Percentiles rank a stretch among this genome's conserved stretches.
Evolutionary conservation across 2,888 invertebrate species (phyloP).

Genomic region (Nomada lathburiana): DNA sequence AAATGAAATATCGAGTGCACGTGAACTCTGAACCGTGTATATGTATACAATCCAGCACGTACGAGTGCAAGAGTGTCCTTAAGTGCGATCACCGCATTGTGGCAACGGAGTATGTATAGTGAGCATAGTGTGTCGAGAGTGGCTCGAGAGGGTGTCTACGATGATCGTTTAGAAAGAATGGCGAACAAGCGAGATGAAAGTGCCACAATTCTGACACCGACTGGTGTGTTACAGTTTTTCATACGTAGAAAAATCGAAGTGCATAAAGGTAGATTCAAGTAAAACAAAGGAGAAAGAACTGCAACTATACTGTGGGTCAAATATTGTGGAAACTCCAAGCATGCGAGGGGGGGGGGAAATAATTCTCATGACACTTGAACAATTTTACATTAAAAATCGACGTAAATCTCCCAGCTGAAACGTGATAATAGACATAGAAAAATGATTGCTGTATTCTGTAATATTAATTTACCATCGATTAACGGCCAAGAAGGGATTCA

Average conservation of each 20-base stretch:
- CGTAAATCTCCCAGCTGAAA: too few species aligned
- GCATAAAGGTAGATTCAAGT: background rate
- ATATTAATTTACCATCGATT: too few species aligned
- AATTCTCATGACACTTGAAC: too few species aligned
- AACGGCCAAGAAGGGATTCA: too few species aligned
- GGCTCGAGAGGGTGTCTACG: slow-evolving; percentile 1
- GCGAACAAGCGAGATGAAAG: background rate
- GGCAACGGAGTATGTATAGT: background rate
- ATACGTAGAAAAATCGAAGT: too few species aligned
- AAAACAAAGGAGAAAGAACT: background rate
- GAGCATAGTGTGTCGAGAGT: background rate
- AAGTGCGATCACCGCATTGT: slow-evolving; percentile 18
- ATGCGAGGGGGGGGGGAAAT: too few species aligned
- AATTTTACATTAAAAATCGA: too few species aligned
- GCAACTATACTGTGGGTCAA: background rate
- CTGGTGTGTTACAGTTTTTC: background rate
- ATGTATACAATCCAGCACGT: background rate
- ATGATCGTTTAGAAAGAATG: slow-evolving; percentile 18
- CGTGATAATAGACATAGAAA: too few species aligned
- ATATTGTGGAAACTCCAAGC: too few species aligned
- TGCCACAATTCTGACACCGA: background rate
- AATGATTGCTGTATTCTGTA: too few species aligned
- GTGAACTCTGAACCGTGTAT: background rate
- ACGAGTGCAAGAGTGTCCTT: background rate
- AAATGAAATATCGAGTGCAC: background rate